Percentiles rank a stretch among this genome's conserved stretches.
Evolutionary conservation across 2,797 vertebrate species (phyloP).

Genomic region (Esox lucius): DNA sequence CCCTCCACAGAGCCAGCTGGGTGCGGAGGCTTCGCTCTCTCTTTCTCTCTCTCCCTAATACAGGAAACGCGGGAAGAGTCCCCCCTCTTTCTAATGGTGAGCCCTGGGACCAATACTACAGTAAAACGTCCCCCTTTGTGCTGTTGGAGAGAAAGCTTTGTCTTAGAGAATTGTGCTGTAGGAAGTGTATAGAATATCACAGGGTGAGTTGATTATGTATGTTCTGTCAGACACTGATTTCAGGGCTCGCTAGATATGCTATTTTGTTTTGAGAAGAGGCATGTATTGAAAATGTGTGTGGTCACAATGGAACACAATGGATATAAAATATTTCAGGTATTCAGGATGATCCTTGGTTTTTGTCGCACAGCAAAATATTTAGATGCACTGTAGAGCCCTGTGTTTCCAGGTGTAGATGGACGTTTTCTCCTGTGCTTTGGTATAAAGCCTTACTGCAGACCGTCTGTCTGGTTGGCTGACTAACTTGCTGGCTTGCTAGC

Average conservation of each 20-base stretch:
- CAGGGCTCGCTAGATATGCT: not conserved
- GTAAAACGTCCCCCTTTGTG: not conserved
- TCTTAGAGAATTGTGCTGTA: too few species aligned
- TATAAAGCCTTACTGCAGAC: not conserved
- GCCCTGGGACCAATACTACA: not conserved
- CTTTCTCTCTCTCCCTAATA: not conserved
- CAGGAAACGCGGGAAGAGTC: not conserved
- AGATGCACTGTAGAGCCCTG: not conserved
- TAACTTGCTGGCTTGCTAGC: constrained; percentile 4
- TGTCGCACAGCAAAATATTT: too few species aligned
- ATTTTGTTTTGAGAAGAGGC: too few species aligned
- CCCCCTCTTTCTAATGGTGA: not conserved
- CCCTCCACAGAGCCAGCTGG: constrained; percentile 50
- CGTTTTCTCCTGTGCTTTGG: not conserved
- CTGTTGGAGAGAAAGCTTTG: not conserved
- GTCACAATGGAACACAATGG: too few species aligned
- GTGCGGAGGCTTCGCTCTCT: constrained; percentile 4
- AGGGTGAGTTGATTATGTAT: not conserved
- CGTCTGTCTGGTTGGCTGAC: not conserved
- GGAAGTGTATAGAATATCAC: not conserved
- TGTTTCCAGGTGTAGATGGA: not conserved
- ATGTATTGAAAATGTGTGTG: too few species aligned
- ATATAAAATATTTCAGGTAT: too few species aligned
- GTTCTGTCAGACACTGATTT: not conserved
- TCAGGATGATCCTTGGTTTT: too few species aligned